Evolutionary conservation across 2,888 invertebrate species (phyloP).

Genomic region (Allophyes oxyacanthae): DNA sequence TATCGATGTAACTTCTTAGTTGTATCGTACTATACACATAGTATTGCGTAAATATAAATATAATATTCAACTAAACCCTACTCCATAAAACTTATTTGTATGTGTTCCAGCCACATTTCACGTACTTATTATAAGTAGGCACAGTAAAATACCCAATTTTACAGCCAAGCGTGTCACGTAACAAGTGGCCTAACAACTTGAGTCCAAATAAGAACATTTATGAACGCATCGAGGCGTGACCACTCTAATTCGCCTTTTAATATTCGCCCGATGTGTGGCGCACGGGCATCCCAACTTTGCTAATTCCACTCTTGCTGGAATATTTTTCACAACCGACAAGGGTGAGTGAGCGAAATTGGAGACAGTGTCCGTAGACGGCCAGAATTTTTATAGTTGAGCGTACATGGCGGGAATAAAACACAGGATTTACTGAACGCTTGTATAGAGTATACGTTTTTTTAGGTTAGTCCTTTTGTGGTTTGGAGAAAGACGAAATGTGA

Average conservation of each 20-base stretch:
- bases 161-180: constrained; percentile 62
- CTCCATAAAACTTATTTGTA: not conserved
- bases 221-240: constrained; percentile 74
- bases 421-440: constrained; percentile 69
- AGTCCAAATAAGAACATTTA: constrained; percentile 78
- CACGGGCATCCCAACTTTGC: constrained; percentile 74
- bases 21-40: too few relatives aligned
- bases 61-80: not conserved
- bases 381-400: constrained; percentile 75
- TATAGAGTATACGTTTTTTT: constrained; percentile 51
- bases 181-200: constrained; percentile 69
- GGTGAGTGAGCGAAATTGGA: constrained; percentile 74
- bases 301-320: constrained; percentile 70
- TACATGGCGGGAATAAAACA: constrained; percentile 70
- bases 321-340: constrained; percentile 71
- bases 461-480: constrained; percentile 41
- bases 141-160: constrained; percentile 43
- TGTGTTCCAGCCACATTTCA: constrained; percentile 3
- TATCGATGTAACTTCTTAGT: too few relatives aligned
- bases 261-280: constrained; percentile 81
- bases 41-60: too few relatives aligned
- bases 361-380: constrained; percentile 71
- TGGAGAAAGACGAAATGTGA: constrained; percentile 34
- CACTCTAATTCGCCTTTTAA: constrained; percentile 82
- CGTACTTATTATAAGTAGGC: constrained; percentile 19